These are phyloP conservation scores for Burhinus oedicnemus DNA, from an alignment of 2,113 vertebrate genomes.

Conservation along the genomic window DNA sequence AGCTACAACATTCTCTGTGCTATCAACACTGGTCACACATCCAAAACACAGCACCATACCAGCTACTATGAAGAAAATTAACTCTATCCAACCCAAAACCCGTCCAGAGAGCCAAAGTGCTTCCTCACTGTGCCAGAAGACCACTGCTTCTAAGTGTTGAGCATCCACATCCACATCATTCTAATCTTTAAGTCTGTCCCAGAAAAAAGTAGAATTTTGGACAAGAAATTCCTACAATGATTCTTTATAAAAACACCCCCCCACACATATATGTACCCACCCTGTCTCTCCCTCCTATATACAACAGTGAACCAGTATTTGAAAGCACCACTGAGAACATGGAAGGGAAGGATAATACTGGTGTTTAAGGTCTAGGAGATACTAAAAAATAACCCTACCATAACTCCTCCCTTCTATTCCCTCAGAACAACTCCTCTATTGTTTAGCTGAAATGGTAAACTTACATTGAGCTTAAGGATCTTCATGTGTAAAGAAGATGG, in stretches of 20 bases:
- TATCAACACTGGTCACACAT: background rate
- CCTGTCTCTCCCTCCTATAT: background rate
- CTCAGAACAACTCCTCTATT: background rate
- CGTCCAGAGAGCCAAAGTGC: background rate
- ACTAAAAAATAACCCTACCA: background rate
- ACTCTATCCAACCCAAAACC: background rate
- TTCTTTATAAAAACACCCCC: background rate
- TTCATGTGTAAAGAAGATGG: background rate
- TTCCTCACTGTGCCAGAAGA: background rate
- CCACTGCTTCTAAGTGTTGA: background rate
- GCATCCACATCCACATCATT: background rate
- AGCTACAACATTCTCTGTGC: background rate
- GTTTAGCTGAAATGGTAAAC: background rate
- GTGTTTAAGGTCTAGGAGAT: background rate
- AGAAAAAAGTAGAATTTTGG: background rate
- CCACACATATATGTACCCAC: rapidly evolving
- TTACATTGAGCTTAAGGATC: background rate
- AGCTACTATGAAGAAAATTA: background rate
- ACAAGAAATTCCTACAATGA: background rate
- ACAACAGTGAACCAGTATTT: background rate
- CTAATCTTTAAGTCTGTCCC: background rate
- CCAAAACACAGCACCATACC: background rate
- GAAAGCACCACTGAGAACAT: background rate
- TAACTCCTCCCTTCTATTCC: background rate
- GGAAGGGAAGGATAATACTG: background rate